Evolutionary conservation across 2,113 vertebrate species (phyloP).

Genomic region (Callithrix jacchus): DNA sequence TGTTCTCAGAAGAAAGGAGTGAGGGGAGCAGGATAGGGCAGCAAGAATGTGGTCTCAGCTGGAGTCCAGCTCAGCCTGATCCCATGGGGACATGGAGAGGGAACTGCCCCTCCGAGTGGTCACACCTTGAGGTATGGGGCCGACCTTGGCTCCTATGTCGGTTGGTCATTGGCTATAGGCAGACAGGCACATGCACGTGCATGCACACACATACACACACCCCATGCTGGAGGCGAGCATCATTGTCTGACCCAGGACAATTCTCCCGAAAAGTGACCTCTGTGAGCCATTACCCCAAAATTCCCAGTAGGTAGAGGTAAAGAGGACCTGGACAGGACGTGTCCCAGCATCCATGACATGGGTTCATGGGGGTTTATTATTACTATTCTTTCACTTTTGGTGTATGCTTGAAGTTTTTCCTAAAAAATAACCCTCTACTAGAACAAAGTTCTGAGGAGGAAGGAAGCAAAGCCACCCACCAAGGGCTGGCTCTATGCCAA

Average conservation of each 20-base stretch:
- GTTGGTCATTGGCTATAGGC: not conserved
- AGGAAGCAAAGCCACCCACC: not conserved
- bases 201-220: not conserved
- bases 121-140: not conserved
- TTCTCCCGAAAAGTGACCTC: not conserved
- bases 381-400: not conserved
- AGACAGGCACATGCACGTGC: fast-evolving
- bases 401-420: not conserved
- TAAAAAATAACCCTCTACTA: not conserved
- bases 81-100: not conserved
- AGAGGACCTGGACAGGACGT: not conserved
- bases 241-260: not conserved
- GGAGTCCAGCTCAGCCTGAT: not conserved
- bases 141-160: not conserved
- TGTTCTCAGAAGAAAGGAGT: not conserved
- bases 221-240: fast-evolving
- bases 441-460: not conserved
- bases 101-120: not conserved
- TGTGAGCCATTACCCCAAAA: not conserved
- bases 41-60: not conserved
- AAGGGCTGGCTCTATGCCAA: not conserved
- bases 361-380: not conserved
- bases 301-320: not conserved
- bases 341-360: not conserved
- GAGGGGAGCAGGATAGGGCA: not conserved